Conservation (phyloP, 2,888 invertebrate species). For the Villa cingulata region DNA sequence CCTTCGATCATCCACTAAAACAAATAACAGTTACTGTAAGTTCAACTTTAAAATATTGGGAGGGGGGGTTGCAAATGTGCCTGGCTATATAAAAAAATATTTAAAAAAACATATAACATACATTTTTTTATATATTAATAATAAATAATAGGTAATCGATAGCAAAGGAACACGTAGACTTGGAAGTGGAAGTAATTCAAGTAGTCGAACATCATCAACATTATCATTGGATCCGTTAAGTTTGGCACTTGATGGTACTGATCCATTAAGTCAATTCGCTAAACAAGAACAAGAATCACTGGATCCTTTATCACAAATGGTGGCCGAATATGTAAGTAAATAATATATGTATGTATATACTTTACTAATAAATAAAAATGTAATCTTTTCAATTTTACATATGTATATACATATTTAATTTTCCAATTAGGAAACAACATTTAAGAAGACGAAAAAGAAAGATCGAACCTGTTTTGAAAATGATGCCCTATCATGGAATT, state of each 20-base stretch:
- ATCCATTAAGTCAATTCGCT: slow-evolving; percentile 60
- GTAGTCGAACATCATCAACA: slow-evolving; percentile 42
- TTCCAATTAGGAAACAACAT: slow-evolving; percentile 21
- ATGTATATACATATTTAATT: not conserved
- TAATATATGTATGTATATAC: not conserved
- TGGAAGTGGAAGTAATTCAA: slow-evolving; percentile 36
- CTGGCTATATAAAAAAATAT: not conserved
- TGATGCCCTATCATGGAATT: slow-evolving; percentile 58
- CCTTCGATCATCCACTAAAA: slow-evolving; percentile 46
- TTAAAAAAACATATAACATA: not conserved
- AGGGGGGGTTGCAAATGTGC: too few relatives aligned
- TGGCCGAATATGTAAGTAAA: slow-evolving; percentile 28
- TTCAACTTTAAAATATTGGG: too few relatives aligned
- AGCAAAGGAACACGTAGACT: slow-evolving; percentile 39
- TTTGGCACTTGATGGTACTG: slow-evolving; percentile 51
- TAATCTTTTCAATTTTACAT: not conserved
- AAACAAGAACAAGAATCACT: slow-evolving; percentile 41
- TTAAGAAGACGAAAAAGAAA: slow-evolving; percentile 20
- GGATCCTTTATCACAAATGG: slow-evolving; percentile 52
- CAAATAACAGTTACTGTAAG: slow-evolving; percentile 38
- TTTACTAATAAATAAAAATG: not conserved
- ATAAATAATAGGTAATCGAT: slow-evolving; percentile 38
- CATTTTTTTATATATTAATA: not conserved
- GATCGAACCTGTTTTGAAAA: slow-evolving; percentile 27
- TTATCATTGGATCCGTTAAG: slow-evolving; percentile 41